Percentiles rank a stretch among this genome's conserved stretches.
These are phyloP conservation scores for Linepithema humile DNA, from an alignment of 1,140 invertebrate genomes.

Conservation along the genomic window DNA sequence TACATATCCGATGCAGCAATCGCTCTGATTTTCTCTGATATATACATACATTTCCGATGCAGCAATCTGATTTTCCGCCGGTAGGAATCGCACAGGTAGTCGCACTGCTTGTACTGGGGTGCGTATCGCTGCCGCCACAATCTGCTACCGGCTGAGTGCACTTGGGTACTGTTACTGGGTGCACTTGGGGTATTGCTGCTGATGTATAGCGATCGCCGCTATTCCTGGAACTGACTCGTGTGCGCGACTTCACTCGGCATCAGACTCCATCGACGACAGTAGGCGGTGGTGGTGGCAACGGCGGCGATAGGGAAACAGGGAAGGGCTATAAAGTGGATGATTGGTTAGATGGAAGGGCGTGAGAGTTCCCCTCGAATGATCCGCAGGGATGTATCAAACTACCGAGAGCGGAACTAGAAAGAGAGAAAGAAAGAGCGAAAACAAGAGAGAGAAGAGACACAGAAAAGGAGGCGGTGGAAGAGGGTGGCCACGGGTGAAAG, in stretches of 20 bases:
- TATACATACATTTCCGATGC: no score
- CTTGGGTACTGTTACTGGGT: slow-evolving; percentile 67
- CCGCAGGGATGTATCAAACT: slow-evolving; percentile 57
- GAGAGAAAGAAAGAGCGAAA: no score
- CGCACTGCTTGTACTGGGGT: no score
- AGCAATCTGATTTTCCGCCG: no score
- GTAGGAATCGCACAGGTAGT: no score
- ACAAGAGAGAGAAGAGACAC: no score
- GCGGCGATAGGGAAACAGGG: background rate
- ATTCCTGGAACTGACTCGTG: slow-evolving; percentile 54
- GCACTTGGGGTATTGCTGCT: slow-evolving; percentile 19
- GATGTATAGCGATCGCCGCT: slow-evolving; percentile 39
- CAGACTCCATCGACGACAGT: no score
- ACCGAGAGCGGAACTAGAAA: no score
- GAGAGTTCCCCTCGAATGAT: slow-evolving; percentile 43
- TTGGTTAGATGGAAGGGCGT: slow-evolving; percentile 48
- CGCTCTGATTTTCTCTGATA: no score
- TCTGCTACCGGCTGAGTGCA: slow-evolving; percentile 24
- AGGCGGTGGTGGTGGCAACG: no score
- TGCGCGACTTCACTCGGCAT: slow-evolving; percentile 36
- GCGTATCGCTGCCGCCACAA: background rate
- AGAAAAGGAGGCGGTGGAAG: background rate
- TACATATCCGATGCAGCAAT: no score
- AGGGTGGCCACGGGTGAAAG: background rate
- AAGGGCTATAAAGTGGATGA: slow-evolving; percentile 24